phyloP scores from a whole-genome alignment of 2,113 vertebrate species.

The Dolichotis patagonum region DNA sequence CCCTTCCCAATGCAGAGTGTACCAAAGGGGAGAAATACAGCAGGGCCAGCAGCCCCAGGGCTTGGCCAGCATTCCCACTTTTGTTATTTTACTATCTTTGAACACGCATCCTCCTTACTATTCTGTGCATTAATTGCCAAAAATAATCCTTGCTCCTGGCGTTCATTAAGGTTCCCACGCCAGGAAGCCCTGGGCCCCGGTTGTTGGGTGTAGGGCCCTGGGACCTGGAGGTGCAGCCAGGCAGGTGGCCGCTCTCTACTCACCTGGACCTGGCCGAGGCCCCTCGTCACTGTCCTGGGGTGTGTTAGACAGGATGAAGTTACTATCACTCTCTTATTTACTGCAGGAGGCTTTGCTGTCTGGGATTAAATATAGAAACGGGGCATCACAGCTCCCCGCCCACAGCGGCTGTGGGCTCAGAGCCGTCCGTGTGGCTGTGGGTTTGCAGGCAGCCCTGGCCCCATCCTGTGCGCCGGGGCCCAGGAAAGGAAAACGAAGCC shows the following conservation, averaged over 20 bases:
- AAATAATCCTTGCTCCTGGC: neutral
- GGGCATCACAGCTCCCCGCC: constrained; percentile 33
- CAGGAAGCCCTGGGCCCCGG: neutral
- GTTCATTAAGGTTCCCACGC: neutral
- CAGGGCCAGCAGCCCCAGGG: neutral
- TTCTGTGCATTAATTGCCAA: neutral
- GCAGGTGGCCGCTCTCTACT: neutral
- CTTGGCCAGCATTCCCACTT: neutral
- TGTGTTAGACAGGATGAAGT: constrained; percentile 44
- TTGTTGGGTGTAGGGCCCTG: neutral
- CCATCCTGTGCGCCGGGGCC: neutral
- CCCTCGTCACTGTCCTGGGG: neutral
- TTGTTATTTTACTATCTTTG: neutral
- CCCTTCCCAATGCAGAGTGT: accelerated
- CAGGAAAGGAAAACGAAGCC: neutral
- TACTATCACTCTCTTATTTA: constrained; percentile 40
- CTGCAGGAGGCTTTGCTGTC: constrained; percentile 19
- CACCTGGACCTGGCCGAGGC: neutral
- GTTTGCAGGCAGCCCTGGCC: neutral
- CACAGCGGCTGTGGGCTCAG: neutral
- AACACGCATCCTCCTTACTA: neutral
- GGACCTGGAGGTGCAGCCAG: neutral
- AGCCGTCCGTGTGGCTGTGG: neutral
- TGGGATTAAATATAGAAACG: constrained; percentile 76
- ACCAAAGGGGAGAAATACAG: too few relatives aligned